Evolutionary conservation across 2,113 vertebrate genomes (phyloP), one percentile per base, ranked within the genome.

Genomic region (Apteryx owenii): DNA sequence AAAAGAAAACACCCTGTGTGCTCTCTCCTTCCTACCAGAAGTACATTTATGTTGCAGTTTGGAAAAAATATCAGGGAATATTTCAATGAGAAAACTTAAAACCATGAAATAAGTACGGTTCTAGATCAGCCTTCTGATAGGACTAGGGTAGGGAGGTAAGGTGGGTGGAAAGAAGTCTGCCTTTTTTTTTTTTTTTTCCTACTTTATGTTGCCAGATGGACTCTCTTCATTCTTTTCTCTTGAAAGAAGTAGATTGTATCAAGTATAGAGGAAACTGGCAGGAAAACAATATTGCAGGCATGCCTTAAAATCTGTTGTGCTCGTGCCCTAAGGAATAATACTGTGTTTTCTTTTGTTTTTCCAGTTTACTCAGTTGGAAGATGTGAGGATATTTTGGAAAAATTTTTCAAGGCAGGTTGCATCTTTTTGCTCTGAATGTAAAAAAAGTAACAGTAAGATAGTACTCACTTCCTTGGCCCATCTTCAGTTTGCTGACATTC

Each of bases 21-120:
- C 46, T 48, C 46, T 19, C 46, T 48, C 46, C 46, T 48, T 48
- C 46, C 46, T 46, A 10, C 56, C 58, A 56, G 46, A 46, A 28
- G 65, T 18, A 44, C 29, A 28, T 28, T 66, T 42, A 18, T 19
- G 19, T 21, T 53, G 40, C 25, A 69, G 51, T 7, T 7, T 0
- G 1, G 0, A 38, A 50, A 46, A n/a, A 7, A 11, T 26, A 17
- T 23, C 4, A 3, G 22, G 22, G 29, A 80, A 66, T n/a, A 18
- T 5, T 8, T 11, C 54, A 20, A 4, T 58, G 18, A 6, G 0
- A 90, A 48, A 19, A 40, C 33, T 93, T 80, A 44, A 65, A 76
- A 31, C 48, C 2, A 1, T 42, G 38, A 73, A 81, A 85, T 46
- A 36, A 83, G 23, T 28, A 4, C 14, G 10, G 38, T n/a, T 56